Evolutionary conservation across 2,797 vertebrate species (phyloP).

Genomic region (Onychomys arenicola): DNA sequence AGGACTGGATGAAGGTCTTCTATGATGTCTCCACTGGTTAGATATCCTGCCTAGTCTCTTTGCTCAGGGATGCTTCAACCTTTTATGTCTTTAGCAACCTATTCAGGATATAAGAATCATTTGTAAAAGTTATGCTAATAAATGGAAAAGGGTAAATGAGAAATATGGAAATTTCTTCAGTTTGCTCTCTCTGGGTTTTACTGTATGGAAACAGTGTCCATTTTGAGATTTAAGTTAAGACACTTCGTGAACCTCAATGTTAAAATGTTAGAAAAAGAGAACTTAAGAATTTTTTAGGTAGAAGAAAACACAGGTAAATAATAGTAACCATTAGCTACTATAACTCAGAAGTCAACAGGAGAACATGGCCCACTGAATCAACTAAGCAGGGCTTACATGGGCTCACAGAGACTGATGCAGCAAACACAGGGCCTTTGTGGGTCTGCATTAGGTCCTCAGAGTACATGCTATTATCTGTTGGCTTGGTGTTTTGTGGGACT

Average conservation of each 20-base stretch:
- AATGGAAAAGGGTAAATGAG: not conserved
- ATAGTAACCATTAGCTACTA: not conserved
- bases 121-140: not conserved
- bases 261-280: not conserved
- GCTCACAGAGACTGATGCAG: not conserved
- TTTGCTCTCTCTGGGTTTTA: not conserved
- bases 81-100: not conserved
- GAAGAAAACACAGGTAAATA: not conserved
- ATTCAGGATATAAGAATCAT: not conserved
- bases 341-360: not conserved
- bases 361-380: not conserved
- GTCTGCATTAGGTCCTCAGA: not conserved
- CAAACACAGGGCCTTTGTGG: not conserved
- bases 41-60: not conserved
- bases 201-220: not conserved
- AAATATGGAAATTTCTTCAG: not conserved
- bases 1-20: not conserved
- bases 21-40: not conserved
- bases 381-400: not conserved
- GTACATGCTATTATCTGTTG: not conserved
- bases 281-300: not conserved
- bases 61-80: accelerated
- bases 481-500: not conserved
- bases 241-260: not conserved
- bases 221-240: not conserved